Evolutionary conservation across 2,888 invertebrate species (phyloP), one percentile per base, ranked within the genome.

Genomic region (Luperina testacea): DNA sequence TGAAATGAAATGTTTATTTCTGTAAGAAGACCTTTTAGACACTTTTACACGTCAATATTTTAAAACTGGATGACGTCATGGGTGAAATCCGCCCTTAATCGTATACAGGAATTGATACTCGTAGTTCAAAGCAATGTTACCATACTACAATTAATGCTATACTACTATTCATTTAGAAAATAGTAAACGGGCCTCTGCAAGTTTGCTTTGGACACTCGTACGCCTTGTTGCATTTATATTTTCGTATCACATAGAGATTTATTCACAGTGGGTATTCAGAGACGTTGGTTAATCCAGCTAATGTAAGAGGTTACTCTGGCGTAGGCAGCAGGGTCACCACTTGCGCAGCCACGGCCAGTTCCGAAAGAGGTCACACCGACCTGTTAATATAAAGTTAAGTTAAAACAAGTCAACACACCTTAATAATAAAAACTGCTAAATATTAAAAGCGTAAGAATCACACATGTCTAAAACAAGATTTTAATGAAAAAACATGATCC

Each of bases 361-460:
- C 90, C 91, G 84, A 92, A 94, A 15, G 94, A 94, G 1, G 89
- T 87, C 2, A 94, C 81, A 69, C 94, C 94, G 61, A 93, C 89
- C 94, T 94, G 89, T 61, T 20, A 13, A 51, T 7, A 27, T 24
- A 5, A 32, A 63, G 32, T 2, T 1, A 53, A 53, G 0, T 1
- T 24, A 15, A 24, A 17, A 64, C 32, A 32, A 32, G 32, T 32
- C 3, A 69, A n/a, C 0, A 17, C 11, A 32, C 48, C n/a, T 5
- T 8, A n/a, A 48, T 42, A 67, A 64, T 32, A 24, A 27, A 13
- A 3, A 20, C 1, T 27, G 0, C 3, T 53, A 15, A 42, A 4
- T 42, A 45, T 13, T 11, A 45, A 45, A 48, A 48, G 48, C 0
- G 13, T 15, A 9, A 48, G 8, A n/a, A 11, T 24, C 17, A 75